Conservation (phyloP, 1,140 invertebrate genomes). For the Grapholita molesta region DNA sequence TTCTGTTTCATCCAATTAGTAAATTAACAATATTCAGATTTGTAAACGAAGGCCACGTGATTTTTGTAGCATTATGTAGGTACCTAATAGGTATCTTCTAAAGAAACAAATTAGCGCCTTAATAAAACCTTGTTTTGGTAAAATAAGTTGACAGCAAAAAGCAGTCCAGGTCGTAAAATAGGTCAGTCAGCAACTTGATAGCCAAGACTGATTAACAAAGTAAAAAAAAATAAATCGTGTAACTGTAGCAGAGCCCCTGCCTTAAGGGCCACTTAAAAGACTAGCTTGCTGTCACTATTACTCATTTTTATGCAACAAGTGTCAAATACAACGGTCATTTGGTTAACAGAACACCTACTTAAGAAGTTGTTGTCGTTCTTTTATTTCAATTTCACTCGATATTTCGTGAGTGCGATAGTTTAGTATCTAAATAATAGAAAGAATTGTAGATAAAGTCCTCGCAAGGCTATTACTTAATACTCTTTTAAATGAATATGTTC, state of each 20-base stretch:
- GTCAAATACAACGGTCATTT: neutral
- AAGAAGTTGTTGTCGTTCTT: neutral
- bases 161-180: neutral
- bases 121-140: neutral
- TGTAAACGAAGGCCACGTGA: too few relatives aligned
- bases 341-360: neutral
- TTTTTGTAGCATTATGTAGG: too few relatives aligned
- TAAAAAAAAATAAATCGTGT: constrained; percentile 1
- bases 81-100: too few relatives aligned
- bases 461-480: too few relatives aligned
- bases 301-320: neutral
- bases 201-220: neutral
- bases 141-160: neutral
- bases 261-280: constrained; percentile 1
- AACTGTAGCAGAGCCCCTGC: neutral
- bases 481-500: too few relatives aligned
- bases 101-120: too few relatives aligned
- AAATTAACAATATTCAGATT: too few relatives aligned
- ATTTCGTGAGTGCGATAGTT: too few relatives aligned
- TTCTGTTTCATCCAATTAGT: too few relatives aligned
- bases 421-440: too few relatives aligned
- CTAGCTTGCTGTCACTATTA: neutral
- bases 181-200: neutral
- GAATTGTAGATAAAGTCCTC: too few relatives aligned
- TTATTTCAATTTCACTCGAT: too few relatives aligned